Evolutionary conservation across 2,888 invertebrate genomes (phyloP), one percentile per base, ranked within the genome.

Genomic region (Dryocosmus kuriphilus): DNA sequence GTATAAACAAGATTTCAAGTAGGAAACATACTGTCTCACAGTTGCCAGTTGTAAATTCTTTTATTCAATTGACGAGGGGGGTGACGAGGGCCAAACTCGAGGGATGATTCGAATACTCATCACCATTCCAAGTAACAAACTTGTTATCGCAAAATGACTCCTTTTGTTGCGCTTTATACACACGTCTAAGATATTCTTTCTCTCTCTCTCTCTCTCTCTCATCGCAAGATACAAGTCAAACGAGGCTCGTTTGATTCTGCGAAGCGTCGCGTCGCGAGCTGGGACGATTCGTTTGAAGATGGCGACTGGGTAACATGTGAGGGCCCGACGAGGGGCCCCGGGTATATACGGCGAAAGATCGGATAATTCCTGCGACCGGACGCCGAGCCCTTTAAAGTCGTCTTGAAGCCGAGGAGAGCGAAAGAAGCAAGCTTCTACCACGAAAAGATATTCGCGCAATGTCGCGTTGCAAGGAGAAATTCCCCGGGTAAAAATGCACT

Each of bases 361-460:
- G 74, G 63, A 65, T 61, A 76, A 76, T 61, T 63, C 51, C 46
- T 62, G 16, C 41, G 65, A 38, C 62, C 51, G 76, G 32, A 61
- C 63, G 51, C 76, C 63, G 67, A 55, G 63, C 76, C 76, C 65
- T 76, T 76, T 76, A 76, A 62, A 76, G 65, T 76, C 76, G 65
- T 76, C 76, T 76, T 65, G 35, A 76, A 35, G 32, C 24, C 73
- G 57, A 38, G 63, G 32, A 51, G 74, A 30, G 79, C 51, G 61
- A 74, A 67, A 77, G 76, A 74, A 74, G 75, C 67, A 65, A 75
- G 75, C 75, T 75, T 77, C 77, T 77, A 80, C 67, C 65, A 76
- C 76, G 76, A 76, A 76, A 76, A 65, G 77, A 79, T 74, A 81
- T 79, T 63, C 67, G 79, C 76, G 76, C 81, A 77, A 77, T 81